Evolutionary conservation across 2,888 invertebrate genomes (phyloP).

Genomic region (Chironomus tentans): DNA sequence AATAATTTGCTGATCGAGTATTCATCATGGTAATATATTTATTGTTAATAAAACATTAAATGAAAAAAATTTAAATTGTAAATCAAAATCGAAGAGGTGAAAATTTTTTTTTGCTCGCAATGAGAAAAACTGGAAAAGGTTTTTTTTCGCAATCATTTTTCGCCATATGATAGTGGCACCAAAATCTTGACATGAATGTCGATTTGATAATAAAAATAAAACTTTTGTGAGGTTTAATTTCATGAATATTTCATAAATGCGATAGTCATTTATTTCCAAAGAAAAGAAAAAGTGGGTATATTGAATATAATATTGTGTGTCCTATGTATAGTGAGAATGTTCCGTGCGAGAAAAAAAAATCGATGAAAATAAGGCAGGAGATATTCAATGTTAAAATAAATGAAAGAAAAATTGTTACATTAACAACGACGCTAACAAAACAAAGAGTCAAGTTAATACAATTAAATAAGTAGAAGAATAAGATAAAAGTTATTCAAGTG

Average conservation of each 20-base stretch:
- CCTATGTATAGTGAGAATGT: not conserved
- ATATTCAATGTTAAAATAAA: conserved; percentile 21
- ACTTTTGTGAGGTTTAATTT: not conserved
- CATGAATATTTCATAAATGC: not conserved
- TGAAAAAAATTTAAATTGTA: not conserved
- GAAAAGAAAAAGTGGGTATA: not conserved
- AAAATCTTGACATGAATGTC: not conserved
- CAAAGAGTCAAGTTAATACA: not conserved
- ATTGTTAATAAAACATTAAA: not conserved
- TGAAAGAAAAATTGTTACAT: conserved; percentile 11
- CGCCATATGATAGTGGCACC: not conserved
- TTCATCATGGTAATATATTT: conserved; percentile 6
- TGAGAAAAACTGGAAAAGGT: not conserved
- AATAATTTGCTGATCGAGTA: not conserved
- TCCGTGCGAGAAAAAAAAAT: conserved; percentile 16
- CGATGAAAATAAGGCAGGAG: conserved; percentile 25
- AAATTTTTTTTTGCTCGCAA: not conserved
- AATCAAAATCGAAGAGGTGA: not conserved
- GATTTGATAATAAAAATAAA: not conserved
- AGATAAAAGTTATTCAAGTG: not conserved
- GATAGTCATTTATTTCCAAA: not conserved
- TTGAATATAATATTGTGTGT: not conserved
- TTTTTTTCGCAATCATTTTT: not conserved
- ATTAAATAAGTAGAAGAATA: not conserved
- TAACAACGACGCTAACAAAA: conserved; percentile 15